phyloP scores from a whole-genome alignment of 2,888 invertebrate species.

The Tenthredo mesomela region DNA sequence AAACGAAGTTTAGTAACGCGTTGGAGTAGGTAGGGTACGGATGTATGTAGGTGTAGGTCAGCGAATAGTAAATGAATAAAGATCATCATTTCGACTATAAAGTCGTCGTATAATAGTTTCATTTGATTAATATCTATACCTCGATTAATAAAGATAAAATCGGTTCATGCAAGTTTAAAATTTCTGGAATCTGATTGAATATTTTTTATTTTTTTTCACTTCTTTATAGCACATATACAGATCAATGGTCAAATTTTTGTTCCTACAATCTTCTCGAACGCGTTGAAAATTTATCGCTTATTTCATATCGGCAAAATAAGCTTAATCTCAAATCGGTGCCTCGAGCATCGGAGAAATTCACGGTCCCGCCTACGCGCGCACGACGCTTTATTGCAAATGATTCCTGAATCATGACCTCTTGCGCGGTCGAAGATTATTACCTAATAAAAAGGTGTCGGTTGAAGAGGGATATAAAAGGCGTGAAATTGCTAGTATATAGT shows the following conservation, averaged over 20 bases:
- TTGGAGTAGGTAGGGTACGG: background rate
- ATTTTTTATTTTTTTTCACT: background rate
- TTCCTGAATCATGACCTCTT: background rate
- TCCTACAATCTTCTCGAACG: background rate
- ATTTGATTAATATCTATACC: background rate
- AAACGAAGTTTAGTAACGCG: background rate
- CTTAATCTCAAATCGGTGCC: background rate
- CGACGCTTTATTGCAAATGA: background rate
- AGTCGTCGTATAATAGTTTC: background rate
- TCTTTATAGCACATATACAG: background rate
- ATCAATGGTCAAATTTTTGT: background rate
- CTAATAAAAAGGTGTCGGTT: background rate
- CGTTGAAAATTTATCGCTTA: background rate
- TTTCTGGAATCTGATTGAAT: no score
- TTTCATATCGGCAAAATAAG: background rate
- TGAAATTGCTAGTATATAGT: background rate
- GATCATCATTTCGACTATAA: background rate
- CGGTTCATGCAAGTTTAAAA: background rate
- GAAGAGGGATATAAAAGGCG: background rate
- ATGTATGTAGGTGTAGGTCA: slow-evolving; percentile 17
- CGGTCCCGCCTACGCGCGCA: background rate
- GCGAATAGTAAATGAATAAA: background rate
- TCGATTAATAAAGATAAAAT: background rate
- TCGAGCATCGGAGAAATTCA: background rate
- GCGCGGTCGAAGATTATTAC: background rate